A percentile compares a stretch with the other conserved stretches of the same genome.
phyloP scores from a whole-genome alignment of 1,140 invertebrate species.

The Macrobrachium rosenbergii region DNA sequence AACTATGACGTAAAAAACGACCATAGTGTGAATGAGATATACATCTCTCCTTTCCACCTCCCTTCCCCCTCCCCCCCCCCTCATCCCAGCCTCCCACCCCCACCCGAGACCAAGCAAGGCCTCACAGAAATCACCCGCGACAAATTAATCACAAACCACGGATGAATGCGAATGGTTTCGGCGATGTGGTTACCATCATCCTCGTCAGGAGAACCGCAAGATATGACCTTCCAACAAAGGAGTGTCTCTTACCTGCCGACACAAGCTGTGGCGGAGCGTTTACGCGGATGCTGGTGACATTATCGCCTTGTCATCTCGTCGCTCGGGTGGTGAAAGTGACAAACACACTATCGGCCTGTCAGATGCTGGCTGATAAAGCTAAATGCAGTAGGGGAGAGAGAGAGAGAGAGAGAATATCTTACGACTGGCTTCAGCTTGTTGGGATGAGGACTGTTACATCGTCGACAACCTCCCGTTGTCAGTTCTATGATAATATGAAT shows the following conservation, averaged over 20 bases:
- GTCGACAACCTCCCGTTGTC: too few relatives aligned
- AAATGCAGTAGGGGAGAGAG: not conserved
- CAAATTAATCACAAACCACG: not conserved
- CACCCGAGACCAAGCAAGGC: not conserved
- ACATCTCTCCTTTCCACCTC: not conserved
- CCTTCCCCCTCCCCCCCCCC: not conserved
- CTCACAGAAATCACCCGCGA: too few relatives aligned
- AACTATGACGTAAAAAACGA: too few relatives aligned
- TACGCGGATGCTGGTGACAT: too few relatives aligned
- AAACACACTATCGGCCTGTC: not conserved
- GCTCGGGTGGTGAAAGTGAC: not conserved
- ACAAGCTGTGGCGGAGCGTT: too few relatives aligned
- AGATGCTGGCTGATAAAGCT: not conserved
- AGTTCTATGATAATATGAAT: too few relatives aligned
- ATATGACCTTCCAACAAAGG: not conserved
- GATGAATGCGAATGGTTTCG: not conserved
- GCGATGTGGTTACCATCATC: too few relatives aligned
- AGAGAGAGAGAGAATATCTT: not conserved
- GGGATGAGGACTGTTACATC: not conserved
- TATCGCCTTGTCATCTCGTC: not conserved
- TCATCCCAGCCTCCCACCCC: not conserved
- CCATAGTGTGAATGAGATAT: too few relatives aligned
- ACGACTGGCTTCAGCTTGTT: not conserved
- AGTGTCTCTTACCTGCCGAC: not conserved
- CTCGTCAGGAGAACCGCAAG: not conserved